phyloP scores from a whole-genome alignment of 2,888 invertebrate genomes.

The Rhagonycha fulva region DNA sequence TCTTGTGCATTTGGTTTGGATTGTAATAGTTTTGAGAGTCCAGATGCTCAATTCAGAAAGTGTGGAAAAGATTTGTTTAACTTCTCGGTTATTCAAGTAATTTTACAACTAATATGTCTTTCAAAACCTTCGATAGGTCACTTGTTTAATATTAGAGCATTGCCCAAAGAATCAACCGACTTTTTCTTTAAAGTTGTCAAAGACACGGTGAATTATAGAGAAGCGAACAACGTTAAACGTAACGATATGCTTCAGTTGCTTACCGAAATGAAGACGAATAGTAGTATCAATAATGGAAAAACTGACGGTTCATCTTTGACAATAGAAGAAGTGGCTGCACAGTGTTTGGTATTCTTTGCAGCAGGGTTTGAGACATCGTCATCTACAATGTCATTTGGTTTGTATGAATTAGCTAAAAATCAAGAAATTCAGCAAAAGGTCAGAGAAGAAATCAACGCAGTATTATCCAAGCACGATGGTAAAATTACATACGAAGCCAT shows the following conservation, averaged over 20 bases:
- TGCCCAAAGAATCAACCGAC: neutral
- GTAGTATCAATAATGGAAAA: neutral
- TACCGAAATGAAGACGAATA: neutral
- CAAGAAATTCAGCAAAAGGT: constrained; percentile 58
- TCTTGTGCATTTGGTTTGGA: neutral
- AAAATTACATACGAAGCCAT: constrained; percentile 61
- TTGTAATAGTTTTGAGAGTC: neutral
- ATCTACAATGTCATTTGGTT: constrained; percentile 61
- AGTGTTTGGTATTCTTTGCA: constrained; percentile 62
- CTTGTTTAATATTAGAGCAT: neutral
- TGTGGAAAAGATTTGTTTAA: neutral
- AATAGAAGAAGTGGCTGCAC: constrained; percentile 59
- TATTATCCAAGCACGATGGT: constrained; percentile 54
- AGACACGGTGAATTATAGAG: neutral
- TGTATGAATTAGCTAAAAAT: constrained; percentile 60
- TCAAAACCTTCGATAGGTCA: neutral
- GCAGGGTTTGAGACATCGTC: constrained; percentile 70
- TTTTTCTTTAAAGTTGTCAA: neutral
- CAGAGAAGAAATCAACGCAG: constrained; percentile 55
- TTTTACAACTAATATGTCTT: neutral
- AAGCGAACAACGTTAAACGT: neutral
- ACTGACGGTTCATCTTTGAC: constrained; percentile 46
- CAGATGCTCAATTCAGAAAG: neutral
- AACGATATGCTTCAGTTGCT: neutral
- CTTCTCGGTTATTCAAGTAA: accelerated